Evolutionary conservation across 1,140 invertebrate species (phyloP), one percentile per base, ranked within the genome.

Genomic region (Phortica variegata): DNA sequence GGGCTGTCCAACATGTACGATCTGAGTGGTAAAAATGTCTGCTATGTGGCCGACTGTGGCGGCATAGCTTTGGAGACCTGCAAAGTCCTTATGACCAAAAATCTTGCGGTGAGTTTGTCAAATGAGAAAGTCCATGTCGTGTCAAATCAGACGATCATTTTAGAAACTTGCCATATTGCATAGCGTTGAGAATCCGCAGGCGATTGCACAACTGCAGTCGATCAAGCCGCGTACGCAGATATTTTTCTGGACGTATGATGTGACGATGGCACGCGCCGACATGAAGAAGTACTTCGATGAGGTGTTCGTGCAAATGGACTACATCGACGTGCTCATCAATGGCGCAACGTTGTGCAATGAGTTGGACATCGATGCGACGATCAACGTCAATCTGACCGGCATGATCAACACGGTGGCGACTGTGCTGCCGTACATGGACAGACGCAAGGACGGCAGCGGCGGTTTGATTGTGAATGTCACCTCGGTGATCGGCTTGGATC

Each of bases 381-480:
- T 75, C 13, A 66, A 65, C 19, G 57, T 70, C 10, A 75, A 75
- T 40, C 33, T 75, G 6, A 72, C 61, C 0, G 65, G 69, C 10
- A 61, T 70, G 50, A 71, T 75, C 52, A 71, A 73, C 33, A 65
- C 69, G 3, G 62, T 58, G n/a, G 56, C 62, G 17, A 60, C 57
- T 2, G 65, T 61, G 2, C 40, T 73, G 40, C 60, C 70, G 36
- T 53, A 65, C 29, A 83, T 86, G 82, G 79, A 81, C 5, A 82
- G 76, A 48, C 76, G 83, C 37, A 80, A 80, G 51, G 76, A 77
- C 5, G 83, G 83, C 0, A 73, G 75, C 12, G 85, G 85, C 26
- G 84, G 83, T 7, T 78, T 83, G 3, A 80, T 88, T 36, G 79
- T 87, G 2, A 87, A 87, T 53, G 62, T 85, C 3, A 79, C 81